Conservation (phyloP, 2,888 invertebrate species). For the Parnassius orleans region DNA sequence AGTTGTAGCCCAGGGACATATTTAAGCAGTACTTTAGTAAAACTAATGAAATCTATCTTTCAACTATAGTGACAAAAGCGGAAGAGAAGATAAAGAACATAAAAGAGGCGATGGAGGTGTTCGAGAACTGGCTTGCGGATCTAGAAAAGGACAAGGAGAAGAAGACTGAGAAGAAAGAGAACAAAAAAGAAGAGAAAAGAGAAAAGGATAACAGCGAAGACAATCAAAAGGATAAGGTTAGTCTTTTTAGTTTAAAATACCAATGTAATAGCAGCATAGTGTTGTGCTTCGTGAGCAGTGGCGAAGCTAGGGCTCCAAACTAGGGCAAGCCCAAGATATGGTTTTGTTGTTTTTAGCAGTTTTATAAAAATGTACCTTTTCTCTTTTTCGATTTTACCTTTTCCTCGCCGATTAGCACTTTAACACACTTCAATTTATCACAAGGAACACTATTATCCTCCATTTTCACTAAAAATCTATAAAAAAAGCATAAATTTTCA, state of each 20-base stretch:
- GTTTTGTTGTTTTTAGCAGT: too few species aligned
- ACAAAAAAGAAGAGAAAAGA: slow-evolving; percentile 47
- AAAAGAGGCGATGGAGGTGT: slow-evolving; percentile 84
- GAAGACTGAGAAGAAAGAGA: slow-evolving; percentile 48
- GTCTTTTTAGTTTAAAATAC: background rate
- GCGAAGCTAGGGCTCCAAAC: too few species aligned
- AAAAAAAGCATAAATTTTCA: too few species aligned
- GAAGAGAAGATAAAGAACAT: slow-evolving; percentile 86
- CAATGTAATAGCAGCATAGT: too few species aligned
- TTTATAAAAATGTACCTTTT: too few species aligned
- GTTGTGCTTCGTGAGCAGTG: too few species aligned
- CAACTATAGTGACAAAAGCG: slow-evolving; percentile 83
- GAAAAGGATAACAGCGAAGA: slow-evolving; percentile 42
- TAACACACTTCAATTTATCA: too few species aligned
- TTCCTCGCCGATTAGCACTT: too few species aligned
- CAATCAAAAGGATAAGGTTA: slow-evolving; percentile 36
- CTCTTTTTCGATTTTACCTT: too few species aligned
- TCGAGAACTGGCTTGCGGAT: slow-evolving; percentile 84
- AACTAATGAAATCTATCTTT: background rate
- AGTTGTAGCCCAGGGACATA: background rate
- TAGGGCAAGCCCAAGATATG: too few species aligned
- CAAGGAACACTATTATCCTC: too few species aligned
- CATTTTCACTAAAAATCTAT: too few species aligned
- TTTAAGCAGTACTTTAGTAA: background rate
- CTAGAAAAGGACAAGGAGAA: slow-evolving; percentile 62